phyloP scores from a whole-genome alignment of 2,888 invertebrate species.

The Mechanitis mazaeus region DNA sequence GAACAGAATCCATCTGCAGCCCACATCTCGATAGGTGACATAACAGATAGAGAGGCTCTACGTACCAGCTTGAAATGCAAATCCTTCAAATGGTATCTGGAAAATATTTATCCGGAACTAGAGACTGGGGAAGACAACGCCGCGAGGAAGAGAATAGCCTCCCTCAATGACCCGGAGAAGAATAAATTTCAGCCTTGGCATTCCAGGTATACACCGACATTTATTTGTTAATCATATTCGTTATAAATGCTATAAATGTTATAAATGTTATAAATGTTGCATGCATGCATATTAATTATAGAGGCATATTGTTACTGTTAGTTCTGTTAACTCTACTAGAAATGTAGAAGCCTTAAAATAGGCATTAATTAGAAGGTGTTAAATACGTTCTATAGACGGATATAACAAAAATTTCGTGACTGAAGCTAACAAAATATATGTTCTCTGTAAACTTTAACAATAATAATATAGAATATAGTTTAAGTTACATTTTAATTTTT shows the following conservation, averaged over 20 bases:
- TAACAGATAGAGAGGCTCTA: slow-evolving; percentile 83
- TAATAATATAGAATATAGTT: too few species aligned
- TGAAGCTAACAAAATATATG: neutral
- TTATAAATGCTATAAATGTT: too few species aligned
- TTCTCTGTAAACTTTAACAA: too few species aligned
- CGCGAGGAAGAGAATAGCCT: slow-evolving; percentile 75
- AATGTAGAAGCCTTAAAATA: too few species aligned
- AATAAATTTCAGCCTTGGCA: slow-evolving; percentile 89
- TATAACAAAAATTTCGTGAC: neutral
- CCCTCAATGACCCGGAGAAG: slow-evolving; percentile 75
- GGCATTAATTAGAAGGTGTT: too few species aligned
- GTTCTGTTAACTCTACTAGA: too few species aligned
- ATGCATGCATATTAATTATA: too few species aligned
- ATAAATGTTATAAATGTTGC: too few species aligned
- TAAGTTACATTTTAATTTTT: slow-evolving; percentile 21
- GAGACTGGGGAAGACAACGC: slow-evolving; percentile 78
- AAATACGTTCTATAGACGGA: too few species aligned
- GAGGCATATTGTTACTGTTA: too few species aligned
- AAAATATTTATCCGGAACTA: slow-evolving; percentile 89
- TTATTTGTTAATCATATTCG: too few species aligned
- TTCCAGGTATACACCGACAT: slow-evolving; percentile 65
- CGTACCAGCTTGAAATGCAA: slow-evolving; percentile 86
- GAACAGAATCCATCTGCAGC: slow-evolving; percentile 79
- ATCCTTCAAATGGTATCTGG: slow-evolving; percentile 91
- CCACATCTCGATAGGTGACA: slow-evolving; percentile 84